phyloP scores from a whole-genome alignment of 2,888 invertebrate species.

The Temnothorax unifasciatus region DNA sequence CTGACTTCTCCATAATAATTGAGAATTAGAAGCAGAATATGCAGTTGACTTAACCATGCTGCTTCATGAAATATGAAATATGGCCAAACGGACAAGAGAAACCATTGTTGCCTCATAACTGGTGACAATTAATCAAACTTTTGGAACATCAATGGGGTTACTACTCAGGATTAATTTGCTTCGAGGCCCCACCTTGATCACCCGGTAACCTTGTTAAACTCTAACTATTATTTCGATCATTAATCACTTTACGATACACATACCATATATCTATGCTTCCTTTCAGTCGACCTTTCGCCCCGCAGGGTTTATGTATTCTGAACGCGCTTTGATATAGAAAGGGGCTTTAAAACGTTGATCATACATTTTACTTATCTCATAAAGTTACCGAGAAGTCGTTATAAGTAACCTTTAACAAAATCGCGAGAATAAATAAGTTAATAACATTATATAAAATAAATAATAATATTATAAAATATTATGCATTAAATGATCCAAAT shows the following conservation, averaged over 20 bases:
- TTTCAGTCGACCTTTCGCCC: slow-evolving; percentile 28
- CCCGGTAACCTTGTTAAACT: slow-evolving; percentile 77
- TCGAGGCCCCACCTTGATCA: slow-evolving; percentile 74
- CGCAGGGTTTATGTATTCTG: slow-evolving; percentile 12
- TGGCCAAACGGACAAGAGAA: slow-evolving; percentile 47
- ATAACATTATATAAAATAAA: neutral
- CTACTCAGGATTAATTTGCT: slow-evolving; percentile 77
- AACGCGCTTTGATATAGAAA: slow-evolving; percentile 18
- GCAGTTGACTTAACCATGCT: neutral
- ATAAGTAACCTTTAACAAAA: neutral
- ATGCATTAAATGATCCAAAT: neutral
- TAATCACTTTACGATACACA: slow-evolving; percentile 73
- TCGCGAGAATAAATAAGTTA: neutral
- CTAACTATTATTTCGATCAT: slow-evolving; percentile 76
- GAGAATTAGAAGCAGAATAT: neutral
- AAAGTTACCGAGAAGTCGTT: neutral
- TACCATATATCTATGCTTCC: slow-evolving; percentile 60
- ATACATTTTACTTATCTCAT: slow-evolving; percentile 13
- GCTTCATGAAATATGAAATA: slow-evolving; percentile 17
- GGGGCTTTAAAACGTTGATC: slow-evolving; percentile 8
- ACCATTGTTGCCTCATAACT: slow-evolving; percentile 62
- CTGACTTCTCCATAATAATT: neutral
- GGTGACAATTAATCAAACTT: slow-evolving; percentile 78
- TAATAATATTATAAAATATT: neutral
- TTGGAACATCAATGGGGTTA: slow-evolving; percentile 63